Evolutionary conservation across 1,140 invertebrate species (phyloP), one percentile per base, ranked within the genome.

Genomic region (Neuroterus valhalla): DNA sequence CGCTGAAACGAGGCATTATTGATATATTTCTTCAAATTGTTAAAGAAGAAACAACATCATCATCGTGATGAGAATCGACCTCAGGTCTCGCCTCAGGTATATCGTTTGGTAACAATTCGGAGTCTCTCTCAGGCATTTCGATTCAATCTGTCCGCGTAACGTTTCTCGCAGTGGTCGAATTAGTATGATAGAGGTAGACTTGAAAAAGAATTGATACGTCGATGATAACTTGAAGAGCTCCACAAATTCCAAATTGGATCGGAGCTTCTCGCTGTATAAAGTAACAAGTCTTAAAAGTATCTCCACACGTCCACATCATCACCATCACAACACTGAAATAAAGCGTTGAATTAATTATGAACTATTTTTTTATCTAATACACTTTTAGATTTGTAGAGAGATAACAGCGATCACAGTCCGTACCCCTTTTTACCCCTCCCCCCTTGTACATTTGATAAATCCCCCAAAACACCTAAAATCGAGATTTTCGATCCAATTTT

Each of bases 201-300:
- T 98, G 97, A 26, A 92, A 82, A 46, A 98, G 91, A 86, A 98
- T 97, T 67, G 94, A 92, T 52, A 96, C 87, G 85, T 98, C 96
- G 83, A 98, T 94, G 11, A 92, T 89, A 42, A 98, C 96, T 92
- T 99, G 98, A 70, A 99, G 91, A 78, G 93, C 92, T 72, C 98
- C 98, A 91, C 98, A 99, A 48, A 99, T 92, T 93, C 95, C 96
- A 91, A 99, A 99, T 88, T 99, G 98, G 42, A 95, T 90, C 1
- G 98, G 98, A 12, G 97, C 96, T 77, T 95, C 92, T 80, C 96
- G 92, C 70, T 97, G 86, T 73, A 99, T 92, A 90, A 99, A 99
- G 88, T 99, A 99, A 68, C 94, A 92, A 76, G 98, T 99, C 91
- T 99, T 99, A 88, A 98, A 99, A 50, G 98, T 90, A 92, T 99